Evolutionary conservation across 2,113 vertebrate genomes (phyloP).

Genomic region (Mus pahari): DNA sequence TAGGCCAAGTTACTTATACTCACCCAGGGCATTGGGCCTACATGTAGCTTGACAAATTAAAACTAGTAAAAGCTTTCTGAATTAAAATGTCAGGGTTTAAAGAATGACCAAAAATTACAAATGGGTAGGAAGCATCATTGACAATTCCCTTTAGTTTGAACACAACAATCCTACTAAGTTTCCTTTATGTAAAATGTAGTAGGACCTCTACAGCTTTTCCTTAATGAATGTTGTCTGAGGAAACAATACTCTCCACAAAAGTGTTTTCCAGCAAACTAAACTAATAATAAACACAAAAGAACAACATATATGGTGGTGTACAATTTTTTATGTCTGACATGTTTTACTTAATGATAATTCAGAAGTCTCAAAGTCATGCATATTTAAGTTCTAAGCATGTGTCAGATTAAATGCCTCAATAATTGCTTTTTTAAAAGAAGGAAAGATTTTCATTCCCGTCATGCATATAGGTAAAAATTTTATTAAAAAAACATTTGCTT

Average conservation of each 20-base stretch:
- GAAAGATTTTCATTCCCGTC: no score
- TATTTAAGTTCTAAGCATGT: conserved; percentile 36
- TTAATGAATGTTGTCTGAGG: not conserved
- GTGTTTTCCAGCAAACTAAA: not conserved
- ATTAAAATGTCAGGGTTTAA: not conserved
- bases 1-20: not conserved
- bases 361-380: not conserved
- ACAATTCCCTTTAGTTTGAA: conserved; percentile 49
- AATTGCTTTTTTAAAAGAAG: not conserved
- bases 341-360: not conserved
- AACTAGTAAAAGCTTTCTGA: not conserved
- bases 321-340: not conserved
- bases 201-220: not conserved
- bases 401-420: not conserved
- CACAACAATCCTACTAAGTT: not conserved
- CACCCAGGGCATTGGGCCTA: not conserved
- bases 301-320: not conserved
- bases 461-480: no score
- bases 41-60: not conserved
- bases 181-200: not conserved
- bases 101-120: not conserved
- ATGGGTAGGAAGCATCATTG: not conserved
- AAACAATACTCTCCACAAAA: not conserved
- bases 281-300: not conserved
- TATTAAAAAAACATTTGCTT: no score